Conservation (phyloP, 2,797 vertebrate species). For the Ficedula albicollis region DNA sequence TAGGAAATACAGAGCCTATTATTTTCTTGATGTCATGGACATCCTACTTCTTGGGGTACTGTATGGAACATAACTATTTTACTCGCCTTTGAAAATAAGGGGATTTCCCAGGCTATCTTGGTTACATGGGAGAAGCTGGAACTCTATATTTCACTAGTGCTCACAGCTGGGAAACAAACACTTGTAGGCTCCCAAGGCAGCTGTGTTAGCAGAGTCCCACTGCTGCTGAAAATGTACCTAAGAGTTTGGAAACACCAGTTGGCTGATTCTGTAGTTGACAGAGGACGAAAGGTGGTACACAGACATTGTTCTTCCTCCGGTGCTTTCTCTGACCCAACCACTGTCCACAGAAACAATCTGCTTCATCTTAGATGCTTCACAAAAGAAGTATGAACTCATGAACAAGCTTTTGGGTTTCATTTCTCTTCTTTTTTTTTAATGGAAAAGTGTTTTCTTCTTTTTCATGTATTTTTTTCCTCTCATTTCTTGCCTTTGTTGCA, state of each 20-base stretch:
- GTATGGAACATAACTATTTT: not conserved
- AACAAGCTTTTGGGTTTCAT: not conserved
- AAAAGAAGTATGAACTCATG: not conserved
- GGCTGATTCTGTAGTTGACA: not conserved
- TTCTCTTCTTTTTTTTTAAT: not conserved
- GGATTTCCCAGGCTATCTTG: not conserved
- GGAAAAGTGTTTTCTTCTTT: not conserved
- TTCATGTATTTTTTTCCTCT: fast-evolving
- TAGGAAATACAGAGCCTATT: not conserved
- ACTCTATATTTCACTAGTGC: not conserved
- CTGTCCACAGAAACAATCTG: not conserved
- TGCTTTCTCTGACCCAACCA: not conserved
- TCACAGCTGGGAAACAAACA: not conserved
- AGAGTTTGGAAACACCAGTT: not conserved
- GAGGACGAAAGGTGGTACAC: not conserved
- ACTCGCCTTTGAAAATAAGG: not conserved
- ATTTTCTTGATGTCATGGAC: not conserved
- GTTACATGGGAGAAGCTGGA: not conserved
- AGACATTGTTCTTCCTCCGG: not conserved
- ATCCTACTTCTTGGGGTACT: not conserved
- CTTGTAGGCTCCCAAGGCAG: not conserved
- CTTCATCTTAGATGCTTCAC: not conserved
- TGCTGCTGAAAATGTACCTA: not conserved
- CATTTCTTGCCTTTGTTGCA: not conserved
- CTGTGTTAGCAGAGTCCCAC: not conserved